phyloP scores from a whole-genome alignment of 2,113 vertebrate species.

The Silurus meridionalis region DNA sequence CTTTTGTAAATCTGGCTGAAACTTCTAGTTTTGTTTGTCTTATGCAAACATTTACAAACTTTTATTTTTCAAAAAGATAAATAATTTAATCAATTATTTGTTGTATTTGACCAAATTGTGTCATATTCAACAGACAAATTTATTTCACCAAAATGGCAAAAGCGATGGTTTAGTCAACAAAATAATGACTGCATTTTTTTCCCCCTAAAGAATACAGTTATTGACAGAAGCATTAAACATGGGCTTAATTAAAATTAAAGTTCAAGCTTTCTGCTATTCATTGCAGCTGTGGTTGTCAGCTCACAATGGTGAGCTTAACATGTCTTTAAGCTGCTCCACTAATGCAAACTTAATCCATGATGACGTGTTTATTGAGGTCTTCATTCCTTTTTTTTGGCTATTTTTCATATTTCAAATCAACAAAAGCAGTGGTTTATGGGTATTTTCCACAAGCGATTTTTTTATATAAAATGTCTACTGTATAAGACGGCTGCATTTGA shows the following conservation, averaged over 20 bases:
- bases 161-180: background rate
- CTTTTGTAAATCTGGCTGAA: background rate
- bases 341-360: background rate
- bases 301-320: background rate
- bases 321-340: background rate
- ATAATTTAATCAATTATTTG: background rate
- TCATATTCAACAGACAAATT: background rate
- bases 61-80: background rate
- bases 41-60: background rate
- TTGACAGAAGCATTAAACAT: background rate
- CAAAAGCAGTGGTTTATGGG: background rate
- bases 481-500: background rate
- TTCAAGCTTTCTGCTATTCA: background rate
- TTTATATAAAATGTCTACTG: background rate
- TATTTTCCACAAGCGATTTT: background rate
- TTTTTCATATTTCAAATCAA: background rate
- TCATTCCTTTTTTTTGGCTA: background rate
- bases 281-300: background rate
- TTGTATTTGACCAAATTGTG: background rate
- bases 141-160: background rate
- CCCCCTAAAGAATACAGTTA: background rate
- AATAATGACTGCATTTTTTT: background rate
- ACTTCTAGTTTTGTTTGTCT: background rate
- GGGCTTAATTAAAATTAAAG: background rate
- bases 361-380: background rate